These are phyloP conservation scores for Phallusia fumigata DNA, from an alignment of 23 tunicate genomes.

Conservation along the genomic window DNA sequence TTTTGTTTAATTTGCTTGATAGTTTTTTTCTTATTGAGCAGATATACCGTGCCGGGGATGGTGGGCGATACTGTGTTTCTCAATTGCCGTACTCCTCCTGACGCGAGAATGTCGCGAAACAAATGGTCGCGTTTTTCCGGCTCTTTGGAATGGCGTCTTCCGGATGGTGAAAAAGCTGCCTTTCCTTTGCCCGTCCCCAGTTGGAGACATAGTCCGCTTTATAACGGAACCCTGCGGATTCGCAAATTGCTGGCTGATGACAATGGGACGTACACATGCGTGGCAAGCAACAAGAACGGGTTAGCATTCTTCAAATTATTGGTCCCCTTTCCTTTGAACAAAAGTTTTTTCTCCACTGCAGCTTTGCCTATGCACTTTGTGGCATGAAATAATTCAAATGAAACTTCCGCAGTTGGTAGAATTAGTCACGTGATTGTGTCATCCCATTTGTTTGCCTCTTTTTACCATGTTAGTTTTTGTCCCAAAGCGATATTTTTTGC, in stretches of 20 bases:
- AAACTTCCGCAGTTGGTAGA: too few species aligned
- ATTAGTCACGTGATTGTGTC: too few species aligned
- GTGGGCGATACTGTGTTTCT: not conserved
- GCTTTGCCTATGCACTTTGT: too few species aligned
- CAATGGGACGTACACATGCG: slow-evolving; percentile 34
- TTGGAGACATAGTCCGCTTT: slow-evolving; percentile 44
- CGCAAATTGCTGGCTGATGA: not conserved
- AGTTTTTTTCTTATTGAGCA: not conserved
- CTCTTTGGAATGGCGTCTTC: slow-evolving; percentile 26
- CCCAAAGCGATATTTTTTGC: too few species aligned
- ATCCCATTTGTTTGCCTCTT: too few species aligned
- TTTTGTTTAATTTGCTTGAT: not conserved
- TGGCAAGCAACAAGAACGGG: slow-evolving; percentile 4
- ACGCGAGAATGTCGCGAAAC: not conserved
- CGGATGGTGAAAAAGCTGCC: slow-evolving; percentile 35
- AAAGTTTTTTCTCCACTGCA: too few species aligned
- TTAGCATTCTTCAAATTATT: not conserved
- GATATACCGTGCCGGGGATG: not conserved
- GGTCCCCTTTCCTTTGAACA: too few species aligned
- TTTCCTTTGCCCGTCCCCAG: slow-evolving; percentile 45
- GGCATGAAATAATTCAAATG: too few species aligned
- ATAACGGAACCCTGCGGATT: slow-evolving; percentile 42
- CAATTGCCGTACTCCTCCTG: not conserved
- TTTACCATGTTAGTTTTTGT: too few species aligned
- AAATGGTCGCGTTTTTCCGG: not conserved